Percentiles rank a stretch among this genome's conserved stretches.
Evolutionary conservation across 2,113 vertebrate genomes (phyloP).

Genomic region (Mystacornis crossleyi): DNA sequence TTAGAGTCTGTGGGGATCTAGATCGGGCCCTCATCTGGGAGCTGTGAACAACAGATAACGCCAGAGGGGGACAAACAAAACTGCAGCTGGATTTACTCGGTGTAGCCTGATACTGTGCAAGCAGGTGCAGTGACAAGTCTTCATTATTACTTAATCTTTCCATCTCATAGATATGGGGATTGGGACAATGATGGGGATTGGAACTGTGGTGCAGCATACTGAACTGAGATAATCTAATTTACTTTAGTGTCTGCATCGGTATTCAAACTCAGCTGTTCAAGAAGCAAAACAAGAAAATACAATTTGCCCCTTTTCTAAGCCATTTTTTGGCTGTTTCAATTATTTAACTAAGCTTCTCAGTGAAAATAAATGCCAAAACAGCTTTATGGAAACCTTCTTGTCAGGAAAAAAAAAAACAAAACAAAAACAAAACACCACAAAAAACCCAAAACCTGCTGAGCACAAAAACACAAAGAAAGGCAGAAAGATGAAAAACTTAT

Average conservation of each 20-base stretch:
- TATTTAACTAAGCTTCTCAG: slow-evolving; percentile 7
- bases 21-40: neutral
- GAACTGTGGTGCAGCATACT: slow-evolving; percentile 31
- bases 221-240: slow-evolving; percentile 50
- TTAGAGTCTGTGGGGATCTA: neutral
- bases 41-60: neutral
- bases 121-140: slow-evolving; percentile 57
- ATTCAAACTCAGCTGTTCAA: slow-evolving; percentile 48
- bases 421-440: too few species aligned
- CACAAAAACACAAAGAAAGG: neutral
- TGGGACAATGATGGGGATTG: slow-evolving; percentile 28
- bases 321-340: slow-evolving; percentile 7
- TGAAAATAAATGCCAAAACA: slow-evolving; percentile 16
- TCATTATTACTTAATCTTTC: slow-evolving; percentile 65
- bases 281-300: slow-evolving; percentile 27
- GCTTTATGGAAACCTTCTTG: neutral
- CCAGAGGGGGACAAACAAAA: neutral
- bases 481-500: slow-evolving; percentile 27
- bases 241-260: slow-evolving; percentile 40
- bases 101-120: neutral
- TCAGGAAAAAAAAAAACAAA: neutral
- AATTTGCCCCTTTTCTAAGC: neutral
- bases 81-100: neutral
- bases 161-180: slow-evolving; percentile 5
- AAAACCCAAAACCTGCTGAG: too few species aligned